These are phyloP conservation scores for Parauchenoglanis punctatus DNA, from an alignment of 2,797 vertebrate genomes.

Conservation along the genomic window DNA sequence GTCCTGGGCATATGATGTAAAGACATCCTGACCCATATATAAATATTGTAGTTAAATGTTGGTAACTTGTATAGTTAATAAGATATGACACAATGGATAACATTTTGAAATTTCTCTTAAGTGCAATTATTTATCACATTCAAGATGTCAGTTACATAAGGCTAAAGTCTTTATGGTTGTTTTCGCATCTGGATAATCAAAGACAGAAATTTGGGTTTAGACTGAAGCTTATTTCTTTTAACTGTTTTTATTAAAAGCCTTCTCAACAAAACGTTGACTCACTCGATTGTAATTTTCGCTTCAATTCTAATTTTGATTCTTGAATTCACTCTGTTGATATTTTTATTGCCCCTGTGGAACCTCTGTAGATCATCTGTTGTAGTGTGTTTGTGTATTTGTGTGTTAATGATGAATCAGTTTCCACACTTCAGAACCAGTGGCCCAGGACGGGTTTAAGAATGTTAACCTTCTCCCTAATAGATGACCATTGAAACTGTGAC, in stretches of 20 bases:
- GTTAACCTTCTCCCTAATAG: conserved; percentile 58
- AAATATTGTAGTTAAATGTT: not conserved
- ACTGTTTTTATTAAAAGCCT: conserved; percentile 22
- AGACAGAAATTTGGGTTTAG: conserved; percentile 6
- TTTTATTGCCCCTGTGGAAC: not conserved
- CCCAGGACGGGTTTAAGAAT: conserved; percentile 37
- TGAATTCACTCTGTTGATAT: conserved; percentile 6
- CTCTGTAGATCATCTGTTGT: conserved; percentile 13
- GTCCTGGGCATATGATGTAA: not conserved
- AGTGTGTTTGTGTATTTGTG: conserved; percentile 22
- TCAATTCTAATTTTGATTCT: not conserved
- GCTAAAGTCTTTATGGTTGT: not conserved
- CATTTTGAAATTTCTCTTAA: not conserved
- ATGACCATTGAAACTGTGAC: conserved; percentile 57
- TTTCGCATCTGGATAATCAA: conserved; percentile 35
- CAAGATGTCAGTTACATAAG: not conserved
- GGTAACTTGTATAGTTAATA: not conserved
- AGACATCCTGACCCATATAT: not conserved
- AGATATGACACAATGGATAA: no score
- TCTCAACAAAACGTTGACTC: not conserved
- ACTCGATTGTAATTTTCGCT: conserved; percentile 6
- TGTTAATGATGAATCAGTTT: conserved; percentile 59
- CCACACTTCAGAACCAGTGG: conserved; percentile 52
- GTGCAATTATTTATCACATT: not conserved
- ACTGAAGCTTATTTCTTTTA: not conserved